These are phyloP conservation scores for western clawed frog (Xenopus tropicalis) DNA, from an alignment of 2,113 vertebrate genomes.

Conservation along the genomic window DNA sequence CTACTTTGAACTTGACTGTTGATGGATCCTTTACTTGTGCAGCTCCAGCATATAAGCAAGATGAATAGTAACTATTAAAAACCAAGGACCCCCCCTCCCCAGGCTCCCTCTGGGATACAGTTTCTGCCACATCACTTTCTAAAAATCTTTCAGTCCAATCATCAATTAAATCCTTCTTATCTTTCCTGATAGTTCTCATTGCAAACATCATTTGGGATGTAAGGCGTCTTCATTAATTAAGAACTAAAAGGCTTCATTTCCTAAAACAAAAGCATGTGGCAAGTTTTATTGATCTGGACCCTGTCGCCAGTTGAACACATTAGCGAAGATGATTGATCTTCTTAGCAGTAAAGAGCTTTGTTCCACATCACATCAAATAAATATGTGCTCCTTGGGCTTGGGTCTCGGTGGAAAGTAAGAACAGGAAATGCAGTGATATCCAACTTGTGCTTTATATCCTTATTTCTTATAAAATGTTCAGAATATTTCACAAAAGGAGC, in stretches of 20 bases:
- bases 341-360: constrained; percentile 59
- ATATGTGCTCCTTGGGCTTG: constrained; percentile 3
- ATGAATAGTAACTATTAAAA: constrained; percentile 1
- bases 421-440: no score
- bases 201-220: constrained; percentile 67
- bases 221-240: constrained; percentile 73
- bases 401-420: no score
- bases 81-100: no score
- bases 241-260: constrained; percentile 75
- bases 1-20: no score
- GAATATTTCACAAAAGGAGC: no score
- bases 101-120: not conserved
- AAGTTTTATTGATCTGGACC: constrained; percentile 69
- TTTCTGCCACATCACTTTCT: not conserved
- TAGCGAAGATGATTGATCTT: constrained; percentile 69
- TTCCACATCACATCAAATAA: constrained; percentile 57
- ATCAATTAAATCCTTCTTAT: constrained; percentile 12
- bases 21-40: no score
- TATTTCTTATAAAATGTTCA: no score
- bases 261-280: constrained; percentile 74
- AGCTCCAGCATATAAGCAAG: not conserved
- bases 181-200: constrained; percentile 58
- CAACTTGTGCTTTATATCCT: no score
- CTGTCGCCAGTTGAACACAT: constrained; percentile 71
- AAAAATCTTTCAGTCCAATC: not conserved